Evolutionary conservation across 2,888 invertebrate species (phyloP).

Genomic region (Cosmia pyralina): DNA sequence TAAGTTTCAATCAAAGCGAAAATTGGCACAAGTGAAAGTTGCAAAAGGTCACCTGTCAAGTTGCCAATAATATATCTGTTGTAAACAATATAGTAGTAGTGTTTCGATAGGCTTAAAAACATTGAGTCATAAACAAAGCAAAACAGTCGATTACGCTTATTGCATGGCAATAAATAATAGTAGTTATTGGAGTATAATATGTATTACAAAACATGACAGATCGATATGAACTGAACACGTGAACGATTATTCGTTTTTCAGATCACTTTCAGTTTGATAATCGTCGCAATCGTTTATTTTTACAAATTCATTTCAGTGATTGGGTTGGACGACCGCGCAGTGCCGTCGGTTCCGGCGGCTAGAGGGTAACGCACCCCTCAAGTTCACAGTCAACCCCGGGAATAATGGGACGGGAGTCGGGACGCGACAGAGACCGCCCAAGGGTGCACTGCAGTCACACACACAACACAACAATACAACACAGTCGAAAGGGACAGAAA

Average conservation of each 20-base stretch:
- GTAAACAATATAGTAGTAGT: slow-evolving; percentile 44
- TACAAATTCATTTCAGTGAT: slow-evolving; percentile 61
- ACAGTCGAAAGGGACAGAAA: slow-evolving; percentile 70
- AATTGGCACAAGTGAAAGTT: slow-evolving; percentile 58
- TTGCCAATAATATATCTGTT: slow-evolving; percentile 53
- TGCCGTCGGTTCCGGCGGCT: slow-evolving; percentile 66
- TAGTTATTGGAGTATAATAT: slow-evolving; percentile 51
- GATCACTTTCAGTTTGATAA: slow-evolving; percentile 40
- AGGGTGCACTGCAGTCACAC: slow-evolving; percentile 71
- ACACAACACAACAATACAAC: slow-evolving; percentile 68
- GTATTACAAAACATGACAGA: slow-evolving; percentile 40
- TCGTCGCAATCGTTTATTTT: slow-evolving; percentile 37
- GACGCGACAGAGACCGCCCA: slow-evolving; percentile 71
- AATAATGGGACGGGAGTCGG: slow-evolving; percentile 70
- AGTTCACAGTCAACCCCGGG: slow-evolving; percentile 85
- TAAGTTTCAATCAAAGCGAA: slow-evolving; percentile 35
- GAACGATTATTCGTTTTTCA: slow-evolving; percentile 57
- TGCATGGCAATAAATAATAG: slow-evolving; percentile 63
- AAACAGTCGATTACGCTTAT: slow-evolving; percentile 63
- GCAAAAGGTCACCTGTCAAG: slow-evolving; percentile 52
- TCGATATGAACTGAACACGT: slow-evolving; percentile 65
- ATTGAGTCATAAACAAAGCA: slow-evolving; percentile 53
- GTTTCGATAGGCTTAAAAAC: slow-evolving; percentile 32
- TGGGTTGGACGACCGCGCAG: slow-evolving; percentile 77
- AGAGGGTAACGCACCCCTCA: slow-evolving; percentile 89